Conservation (phyloP, 1,140 invertebrate species). For the Drosophila punjabiensis region DNA sequence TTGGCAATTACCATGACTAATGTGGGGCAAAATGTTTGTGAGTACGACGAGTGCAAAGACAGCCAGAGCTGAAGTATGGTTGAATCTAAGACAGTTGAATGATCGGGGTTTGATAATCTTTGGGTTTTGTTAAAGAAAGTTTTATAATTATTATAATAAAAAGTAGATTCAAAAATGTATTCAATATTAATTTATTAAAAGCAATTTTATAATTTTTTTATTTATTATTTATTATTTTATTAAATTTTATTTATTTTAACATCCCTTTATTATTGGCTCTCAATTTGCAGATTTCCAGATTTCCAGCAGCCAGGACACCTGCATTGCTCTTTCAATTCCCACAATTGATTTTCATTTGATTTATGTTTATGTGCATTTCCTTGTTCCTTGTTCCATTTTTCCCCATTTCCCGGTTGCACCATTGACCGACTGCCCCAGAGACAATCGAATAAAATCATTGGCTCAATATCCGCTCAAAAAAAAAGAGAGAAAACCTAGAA, state of each 20-base stretch:
- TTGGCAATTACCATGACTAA: constrained; percentile 80
- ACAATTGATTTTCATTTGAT: constrained; percentile 26
- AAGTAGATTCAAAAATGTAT: too few relatives aligned
- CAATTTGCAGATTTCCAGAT: constrained; percentile 12
- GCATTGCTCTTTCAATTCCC: constrained; percentile 12
- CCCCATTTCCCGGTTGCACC: constrained; percentile 53
- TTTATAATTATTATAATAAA: background rate
- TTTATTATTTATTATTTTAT: too few relatives aligned
- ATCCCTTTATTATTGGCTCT: background rate
- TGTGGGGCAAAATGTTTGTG: constrained; percentile 73
- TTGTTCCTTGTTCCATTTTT: constrained; percentile 32
- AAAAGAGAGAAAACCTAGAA: constrained; percentile 2
- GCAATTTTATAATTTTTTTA: too few relatives aligned
- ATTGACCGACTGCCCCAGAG: constrained; percentile 45
- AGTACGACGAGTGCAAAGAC: constrained; percentile 49
- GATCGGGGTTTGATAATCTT: background rate
- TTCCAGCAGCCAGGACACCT: constrained; percentile 21
- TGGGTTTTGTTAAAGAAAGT: background rate
- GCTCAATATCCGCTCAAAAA: constrained; percentile 67
- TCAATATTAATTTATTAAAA: background rate
- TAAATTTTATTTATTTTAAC: too few relatives aligned
- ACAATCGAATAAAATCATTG: constrained; percentile 80
- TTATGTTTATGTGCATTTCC: constrained; percentile 41
- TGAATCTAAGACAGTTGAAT: constrained; percentile 18
- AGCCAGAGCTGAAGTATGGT: background rate